phyloP scores from a whole-genome alignment of 2,113 vertebrate genomes.

The Dromiciops gliroides region DNA sequence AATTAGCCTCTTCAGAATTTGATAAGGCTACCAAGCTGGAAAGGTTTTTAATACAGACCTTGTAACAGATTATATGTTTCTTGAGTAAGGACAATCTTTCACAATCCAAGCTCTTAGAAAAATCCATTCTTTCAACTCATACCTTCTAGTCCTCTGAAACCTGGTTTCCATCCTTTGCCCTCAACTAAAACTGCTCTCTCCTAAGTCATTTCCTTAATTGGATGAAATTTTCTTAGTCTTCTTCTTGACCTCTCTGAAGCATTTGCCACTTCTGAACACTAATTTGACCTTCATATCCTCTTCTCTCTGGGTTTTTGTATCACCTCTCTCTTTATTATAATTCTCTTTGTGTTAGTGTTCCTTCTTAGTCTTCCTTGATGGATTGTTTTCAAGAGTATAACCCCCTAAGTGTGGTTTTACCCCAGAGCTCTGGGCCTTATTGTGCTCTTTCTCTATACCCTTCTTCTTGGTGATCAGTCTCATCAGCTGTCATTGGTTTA shows the following conservation, averaged over 20 bases:
- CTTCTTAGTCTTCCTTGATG: not conserved
- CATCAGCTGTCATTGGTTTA: not conserved
- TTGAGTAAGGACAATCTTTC: no score
- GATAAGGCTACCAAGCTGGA: not conserved
- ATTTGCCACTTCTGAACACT: not conserved
- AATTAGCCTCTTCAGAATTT: not conserved
- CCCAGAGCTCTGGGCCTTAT: not conserved
- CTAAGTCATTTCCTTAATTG: not conserved
- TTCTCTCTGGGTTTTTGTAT: not conserved
- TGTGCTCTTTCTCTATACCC: not conserved
- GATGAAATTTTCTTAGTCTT: not conserved
- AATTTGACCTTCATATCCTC: not conserved
- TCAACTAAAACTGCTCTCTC: not conserved
- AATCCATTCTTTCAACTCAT: not conserved
- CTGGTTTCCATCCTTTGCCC: not conserved
- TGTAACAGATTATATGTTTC: no score
- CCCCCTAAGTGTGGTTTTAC: not conserved
- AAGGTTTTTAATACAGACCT: no score
- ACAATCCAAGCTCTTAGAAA: not conserved
- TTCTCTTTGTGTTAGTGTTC: not conserved
- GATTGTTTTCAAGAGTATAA: not conserved
- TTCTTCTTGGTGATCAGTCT: not conserved
- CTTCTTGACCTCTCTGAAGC: not conserved
- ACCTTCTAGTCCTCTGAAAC: not conserved
- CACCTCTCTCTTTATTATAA: not conserved